Evolutionary conservation across 2,113 vertebrate species (phyloP), one percentile per base, ranked within the genome.

Genomic region (Peromyscus polionotus): DNA sequence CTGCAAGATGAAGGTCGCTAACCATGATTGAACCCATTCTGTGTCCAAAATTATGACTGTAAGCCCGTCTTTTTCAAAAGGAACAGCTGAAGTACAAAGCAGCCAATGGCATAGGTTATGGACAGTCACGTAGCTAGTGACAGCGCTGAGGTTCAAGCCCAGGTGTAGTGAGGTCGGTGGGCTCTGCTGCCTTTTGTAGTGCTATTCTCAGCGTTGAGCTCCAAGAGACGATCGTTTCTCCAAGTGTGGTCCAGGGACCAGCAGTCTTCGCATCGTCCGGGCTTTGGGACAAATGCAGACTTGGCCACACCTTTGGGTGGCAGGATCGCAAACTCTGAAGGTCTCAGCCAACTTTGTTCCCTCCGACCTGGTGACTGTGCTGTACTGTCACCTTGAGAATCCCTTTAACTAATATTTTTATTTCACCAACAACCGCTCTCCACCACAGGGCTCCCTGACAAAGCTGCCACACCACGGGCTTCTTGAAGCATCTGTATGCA

Each of bases 391-490:
- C 7, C 2, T 84, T 80, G 24, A 93, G n/a, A 92, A 59, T 76
- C 24, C n/a, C 16, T 79, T 95, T 72, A 65, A 83, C 75, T 81
- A 22, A 10, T 81, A 83, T 59, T 93, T 93, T 93, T 7, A 45
- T 33, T 63, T 96, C 2, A 39, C 73, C 39, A 93, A 72, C 8
- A 93, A 92, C 61, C 94, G 54, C 31, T 80, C 3, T 73, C 13
- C 33, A 67, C 81, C 31, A 33, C 5, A 90, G 84, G 20, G 57
- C 9, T 75, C 42, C 33, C 28, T 65, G 48, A 65, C 51, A 68
- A 77, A 67, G 10, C 33, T 48, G 2, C 3, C 16, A n/a, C 0
- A 39, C 36, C 33, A 6, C 7, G 14, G 36, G 28, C 54, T 90
- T 95, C 61, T 91, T 48, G 31, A 73, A 83, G 59, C 63, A 75